Evolutionary conservation across 2,113 vertebrate genomes (phyloP).

Genomic region (Felis chaus): DNA sequence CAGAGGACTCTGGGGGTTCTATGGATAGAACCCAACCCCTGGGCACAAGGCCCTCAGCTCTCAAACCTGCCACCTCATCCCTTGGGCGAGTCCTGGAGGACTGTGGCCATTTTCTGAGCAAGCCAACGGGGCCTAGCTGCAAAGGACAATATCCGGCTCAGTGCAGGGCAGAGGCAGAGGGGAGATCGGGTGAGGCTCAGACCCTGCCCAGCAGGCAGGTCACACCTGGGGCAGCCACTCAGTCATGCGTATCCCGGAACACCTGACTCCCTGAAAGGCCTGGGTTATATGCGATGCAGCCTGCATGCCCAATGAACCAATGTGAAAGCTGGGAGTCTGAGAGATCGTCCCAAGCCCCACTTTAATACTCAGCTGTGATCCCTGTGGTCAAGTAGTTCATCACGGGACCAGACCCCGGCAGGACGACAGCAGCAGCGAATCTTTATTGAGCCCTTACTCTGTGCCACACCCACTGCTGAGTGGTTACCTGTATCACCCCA

Average conservation of each 20-base stretch:
- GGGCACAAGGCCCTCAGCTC: background rate
- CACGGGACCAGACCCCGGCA: background rate
- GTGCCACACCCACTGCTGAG: background rate
- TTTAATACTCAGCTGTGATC: background rate
- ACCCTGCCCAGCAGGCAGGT: background rate
- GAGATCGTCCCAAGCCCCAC: background rate
- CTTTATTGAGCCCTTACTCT: background rate
- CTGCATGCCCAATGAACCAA: background rate
- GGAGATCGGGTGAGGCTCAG: background rate
- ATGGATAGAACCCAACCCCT: background rate
- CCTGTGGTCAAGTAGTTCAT: background rate
- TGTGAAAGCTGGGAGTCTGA: background rate
- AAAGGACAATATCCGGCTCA: background rate
- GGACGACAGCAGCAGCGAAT: background rate
- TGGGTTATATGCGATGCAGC: background rate
- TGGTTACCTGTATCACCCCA: background rate
- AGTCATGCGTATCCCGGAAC: background rate
- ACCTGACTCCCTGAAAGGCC: background rate
- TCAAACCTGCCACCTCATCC: background rate
- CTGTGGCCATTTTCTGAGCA: conserved; percentile 5
- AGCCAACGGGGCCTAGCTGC: background rate
- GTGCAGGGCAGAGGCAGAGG: background rate
- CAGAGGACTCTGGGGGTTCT: background rate
- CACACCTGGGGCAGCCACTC: background rate
- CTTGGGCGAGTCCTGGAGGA: background rate